Evolutionary conservation across 2,113 vertebrate genomes (phyloP).

Genomic region (Lepus americanus): DNA sequence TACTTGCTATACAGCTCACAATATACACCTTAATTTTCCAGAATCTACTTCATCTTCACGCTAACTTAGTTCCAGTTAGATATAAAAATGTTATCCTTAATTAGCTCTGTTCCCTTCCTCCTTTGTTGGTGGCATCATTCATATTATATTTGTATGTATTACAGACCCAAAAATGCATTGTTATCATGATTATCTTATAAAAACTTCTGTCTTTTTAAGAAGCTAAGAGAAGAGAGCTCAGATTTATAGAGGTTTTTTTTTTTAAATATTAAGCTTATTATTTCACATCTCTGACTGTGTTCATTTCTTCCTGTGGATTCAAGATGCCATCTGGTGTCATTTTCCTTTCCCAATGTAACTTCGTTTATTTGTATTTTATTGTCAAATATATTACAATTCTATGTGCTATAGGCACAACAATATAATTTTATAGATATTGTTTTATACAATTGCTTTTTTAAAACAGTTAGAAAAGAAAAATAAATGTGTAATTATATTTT

Average conservation of each 20-base stretch:
- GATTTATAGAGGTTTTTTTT: not conserved
- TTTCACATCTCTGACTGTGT: conserved; percentile 57
- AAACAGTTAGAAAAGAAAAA: conserved; percentile 54
- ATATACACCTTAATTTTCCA: not conserved
- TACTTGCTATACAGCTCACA: not conserved
- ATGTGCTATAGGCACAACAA: conserved; percentile 4
- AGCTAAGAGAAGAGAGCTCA: not conserved
- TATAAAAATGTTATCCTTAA: not conserved
- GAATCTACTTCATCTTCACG: not conserved
- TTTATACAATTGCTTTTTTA: conserved; percentile 48
- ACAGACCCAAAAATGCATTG: not conserved
- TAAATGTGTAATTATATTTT: conserved; percentile 52
- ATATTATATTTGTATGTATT: not conserved
- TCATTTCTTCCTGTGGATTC: conserved; percentile 50
- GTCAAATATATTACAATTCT: conserved; percentile 64
- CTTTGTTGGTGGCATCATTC: not conserved
- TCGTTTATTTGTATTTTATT: conserved; percentile 60
- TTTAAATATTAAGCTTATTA: conserved; percentile 51
- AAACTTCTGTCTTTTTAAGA: not conserved
- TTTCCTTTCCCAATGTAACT: conserved; percentile 27
- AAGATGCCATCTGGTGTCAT: conserved; percentile 62
- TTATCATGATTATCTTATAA: not conserved
- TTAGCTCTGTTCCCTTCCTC: not conserved
- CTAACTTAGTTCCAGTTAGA: conserved; percentile 14
- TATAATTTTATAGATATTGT: conserved; percentile 54